Percentiles rank a stretch among this genome's conserved stretches.
These are phyloP conservation scores for Marasmarcha lunaedactyla DNA, from an alignment of 2,888 invertebrate genomes.

Conservation along the genomic window DNA sequence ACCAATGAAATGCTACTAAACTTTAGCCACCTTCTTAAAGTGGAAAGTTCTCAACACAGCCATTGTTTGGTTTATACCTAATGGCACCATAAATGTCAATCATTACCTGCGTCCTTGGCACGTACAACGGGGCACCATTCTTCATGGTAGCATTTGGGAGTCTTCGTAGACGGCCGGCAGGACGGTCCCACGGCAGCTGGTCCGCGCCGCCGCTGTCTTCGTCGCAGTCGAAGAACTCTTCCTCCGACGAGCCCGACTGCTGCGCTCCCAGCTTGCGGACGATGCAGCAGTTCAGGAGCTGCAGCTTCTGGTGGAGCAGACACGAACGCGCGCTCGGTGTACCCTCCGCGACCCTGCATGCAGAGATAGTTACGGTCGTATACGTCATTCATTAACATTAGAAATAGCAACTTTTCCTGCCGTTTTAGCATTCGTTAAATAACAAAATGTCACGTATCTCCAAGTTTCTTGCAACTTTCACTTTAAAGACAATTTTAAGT, in stretches of 20 bases:
- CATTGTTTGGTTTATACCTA: too few species aligned
- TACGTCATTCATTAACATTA: too few species aligned
- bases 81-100: too few species aligned
- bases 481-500: slow-evolving; percentile 35
- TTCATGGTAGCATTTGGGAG: slow-evolving; percentile 47
- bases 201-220: slow-evolving; percentile 65
- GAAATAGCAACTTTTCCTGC: slow-evolving; percentile 3
- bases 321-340: slow-evolving; percentile 91
- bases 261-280: slow-evolving; percentile 59
- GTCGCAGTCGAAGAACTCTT: slow-evolving; percentile 87
- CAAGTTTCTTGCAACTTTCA: slow-evolving; percentile 46
- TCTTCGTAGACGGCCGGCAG: slow-evolving; percentile 42
- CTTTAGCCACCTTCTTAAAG: too few species aligned
- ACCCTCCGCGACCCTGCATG: slow-evolving; percentile 81
- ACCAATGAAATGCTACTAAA: too few species aligned
- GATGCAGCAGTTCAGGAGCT: slow-evolving; percentile 86
- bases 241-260: slow-evolving; percentile 52
- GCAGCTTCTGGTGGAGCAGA: slow-evolving; percentile 94
- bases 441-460: slow-evolving; percentile 30
- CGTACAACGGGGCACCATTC: slow-evolving; percentile 49
- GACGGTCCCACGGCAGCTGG: slow-evolving; percentile 47
- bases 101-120: slow-evolving; percentile 52
- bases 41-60: too few species aligned
- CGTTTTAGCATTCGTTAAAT: slow-evolving; percentile 17
- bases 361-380: too few species aligned